Evolutionary conservation across 2,113 vertebrate species (phyloP), one percentile per base, ranked within the genome.

Genomic region (Megaceryle torquata): DNA sequence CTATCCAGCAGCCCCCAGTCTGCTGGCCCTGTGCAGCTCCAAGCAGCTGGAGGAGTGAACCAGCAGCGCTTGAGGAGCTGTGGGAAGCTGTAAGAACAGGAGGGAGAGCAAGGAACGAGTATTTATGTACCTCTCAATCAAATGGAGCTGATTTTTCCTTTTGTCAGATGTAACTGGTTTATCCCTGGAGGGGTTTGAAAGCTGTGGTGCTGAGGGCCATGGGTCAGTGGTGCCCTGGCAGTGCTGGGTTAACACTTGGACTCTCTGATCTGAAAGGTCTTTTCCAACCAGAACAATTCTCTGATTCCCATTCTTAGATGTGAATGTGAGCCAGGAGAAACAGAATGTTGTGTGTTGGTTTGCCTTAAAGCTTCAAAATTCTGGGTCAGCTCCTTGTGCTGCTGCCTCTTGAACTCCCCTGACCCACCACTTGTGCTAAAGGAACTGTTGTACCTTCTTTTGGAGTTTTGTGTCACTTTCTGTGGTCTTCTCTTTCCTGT

Each of bases 121-220:
- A 2, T 63, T 46, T 39, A 5, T 26, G 31, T 8, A 6, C 13
- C 1, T 54, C 10, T 75, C 46, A 25, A 56, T 51, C 8, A n/a
- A 70, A n/a, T 24, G 5, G 0, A 41, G 31, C 51, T 37, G 2
- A 8, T 9, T 44, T 31, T 7, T 83, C 7, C 21, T 70, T 46
- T 21, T 21, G 26, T 56, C 63, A 41, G 56, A 9, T 0, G 0
- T 6, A 18, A 5, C 10, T 2, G 1, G 54, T 4, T 57, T 22
- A 57, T 65, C 39, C 39, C 39, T 31, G 39, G 39, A 65, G 39
- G 39, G 26, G 12, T 43, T 65, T 37, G 3, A 10, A 61, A 61
- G 31, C 11, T 57, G 61, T 64, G 37, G 37, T 13, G 26, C 26
- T 65, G 28, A 20, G 28, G 26, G 39, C 13, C 39, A 31, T 29